Conservation (phyloP, 2,888 invertebrate species). For the Drosophila prolongata region DNA sequence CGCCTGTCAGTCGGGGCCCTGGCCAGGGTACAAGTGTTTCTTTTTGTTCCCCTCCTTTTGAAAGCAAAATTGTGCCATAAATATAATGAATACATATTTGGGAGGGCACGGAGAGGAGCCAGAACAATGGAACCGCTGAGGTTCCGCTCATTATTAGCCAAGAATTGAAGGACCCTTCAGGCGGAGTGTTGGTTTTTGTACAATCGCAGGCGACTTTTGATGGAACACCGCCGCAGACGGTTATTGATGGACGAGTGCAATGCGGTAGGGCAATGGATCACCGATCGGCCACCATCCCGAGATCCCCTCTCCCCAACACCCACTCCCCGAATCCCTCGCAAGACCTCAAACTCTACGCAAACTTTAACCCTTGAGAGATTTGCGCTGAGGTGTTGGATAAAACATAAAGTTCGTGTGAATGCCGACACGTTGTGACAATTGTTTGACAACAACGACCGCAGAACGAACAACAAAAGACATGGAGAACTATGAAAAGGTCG, state of each 20-base stretch:
- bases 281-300: neutral
- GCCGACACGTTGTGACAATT: constrained; percentile 81
- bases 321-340: neutral
- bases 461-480: constrained; percentile 32
- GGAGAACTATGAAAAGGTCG: constrained; percentile 67
- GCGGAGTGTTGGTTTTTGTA: constrained; percentile 72
- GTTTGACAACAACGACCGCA: constrained; percentile 69
- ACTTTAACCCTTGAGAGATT: constrained; percentile 49
- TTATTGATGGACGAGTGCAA: constrained; percentile 73
- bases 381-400: constrained; percentile 73
- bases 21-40: constrained; percentile 65
- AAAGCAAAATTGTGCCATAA: constrained; percentile 74
- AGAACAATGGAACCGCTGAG: constrained; percentile 49
- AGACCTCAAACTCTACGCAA: constrained; percentile 12
- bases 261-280: constrained; percentile 78
- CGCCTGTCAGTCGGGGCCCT: constrained; percentile 65
- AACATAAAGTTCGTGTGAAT: constrained; percentile 83
- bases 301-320: neutral
- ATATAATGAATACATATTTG: constrained; percentile 72
- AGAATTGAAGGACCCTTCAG: constrained; percentile 69
- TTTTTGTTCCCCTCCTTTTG: constrained; percentile 38
- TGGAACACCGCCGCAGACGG: constrained; percentile 81
- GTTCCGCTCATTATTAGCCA: constrained; percentile 66
- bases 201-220: constrained; percentile 63
- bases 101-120: constrained; percentile 17